A percentile compares a stretch with the other conserved stretches of the same genome.
phyloP scores from a whole-genome alignment of 2,797 vertebrate genomes.

The Remorina albescens region DNA sequence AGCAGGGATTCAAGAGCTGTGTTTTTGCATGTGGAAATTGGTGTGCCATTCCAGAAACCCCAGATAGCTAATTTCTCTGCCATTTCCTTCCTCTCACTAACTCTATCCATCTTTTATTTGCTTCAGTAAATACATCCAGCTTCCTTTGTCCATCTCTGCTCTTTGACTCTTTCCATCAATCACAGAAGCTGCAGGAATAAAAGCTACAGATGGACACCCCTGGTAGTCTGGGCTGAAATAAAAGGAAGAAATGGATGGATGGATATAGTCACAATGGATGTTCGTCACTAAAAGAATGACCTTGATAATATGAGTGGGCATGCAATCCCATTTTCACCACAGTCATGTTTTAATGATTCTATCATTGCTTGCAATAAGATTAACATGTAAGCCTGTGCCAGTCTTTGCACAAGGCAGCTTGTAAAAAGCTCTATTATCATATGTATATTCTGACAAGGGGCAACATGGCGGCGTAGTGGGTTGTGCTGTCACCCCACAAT shows the following conservation, averaged over 20 bases:
- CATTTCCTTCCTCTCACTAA: background rate
- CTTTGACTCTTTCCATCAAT: constrained; percentile 45
- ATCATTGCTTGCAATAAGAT: background rate
- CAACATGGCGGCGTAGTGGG: too few relatives aligned
- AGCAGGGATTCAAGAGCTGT: too few relatives aligned
- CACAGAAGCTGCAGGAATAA: constrained; percentile 10
- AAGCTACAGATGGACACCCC: constrained; percentile 20
- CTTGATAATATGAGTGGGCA: background rate
- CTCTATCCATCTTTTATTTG: constrained; percentile 46
- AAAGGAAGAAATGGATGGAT: constrained; percentile 14
- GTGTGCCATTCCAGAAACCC: constrained; percentile 32
- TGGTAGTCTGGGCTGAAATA: constrained; percentile 1
- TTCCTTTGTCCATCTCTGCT: constrained; percentile 27
- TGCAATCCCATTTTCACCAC: background rate
- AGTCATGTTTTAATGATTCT: background rate
- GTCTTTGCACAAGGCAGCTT: background rate
- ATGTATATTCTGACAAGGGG: too few relatives aligned
- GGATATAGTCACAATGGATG: too few relatives aligned
- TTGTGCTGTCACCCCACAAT: too few relatives aligned
- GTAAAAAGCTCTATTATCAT: too few relatives aligned
- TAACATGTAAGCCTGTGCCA: background rate
- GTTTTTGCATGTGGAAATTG: constrained; percentile 53
- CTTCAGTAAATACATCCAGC: constrained; percentile 52
- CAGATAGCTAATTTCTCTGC: constrained; percentile 27
- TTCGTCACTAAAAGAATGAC: constrained; percentile 13